Base-by-base conservation (phyloP, 1,140 invertebrate species). In the Meloidogyne floridensis region DNA sequence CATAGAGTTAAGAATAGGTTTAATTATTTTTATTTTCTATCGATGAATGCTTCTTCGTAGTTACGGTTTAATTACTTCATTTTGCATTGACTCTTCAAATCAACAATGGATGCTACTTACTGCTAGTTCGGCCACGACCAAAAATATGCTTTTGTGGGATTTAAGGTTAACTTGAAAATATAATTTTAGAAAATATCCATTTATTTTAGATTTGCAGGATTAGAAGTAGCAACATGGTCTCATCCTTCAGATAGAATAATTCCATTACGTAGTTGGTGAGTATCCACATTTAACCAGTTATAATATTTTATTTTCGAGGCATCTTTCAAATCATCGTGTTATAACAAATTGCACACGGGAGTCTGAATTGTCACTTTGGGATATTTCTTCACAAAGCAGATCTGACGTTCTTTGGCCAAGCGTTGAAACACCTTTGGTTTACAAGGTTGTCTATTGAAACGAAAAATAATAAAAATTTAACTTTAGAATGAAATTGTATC, bases 51-150 rank as follows among this genome's bases (percentile, higher is more conserved):
- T 56, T 9, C 15, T 71, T 72, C 81, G 18, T 42, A 80, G 72
- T 82, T 85, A 85, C 56, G 85, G 85, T 18, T 80, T 80, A 51
- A 78, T 87, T 20, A 86, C 85, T 51, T 85, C 84, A 11, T 81
- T 86, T 65, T 80, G 86, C 32, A 75, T 86, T 18, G 85, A 86
- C 81, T 20, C 86, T 18, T 9, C 80, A 6, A 87, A 83, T 42
- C 83, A 87, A 51, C 84, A 86, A 70, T 86, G 85, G 85, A 86
- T 87, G 85, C 47, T 85, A 10, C 72, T 85, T 42, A 85, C 85
- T 47, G 65, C 80, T 13, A 87, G 84, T 70, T 86, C 85, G 15
- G 86, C 85, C n/a, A 86, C 85, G 13, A 85, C 84, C 9, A 85
- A 87, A 72, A 85, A 85, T 59, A 85, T 85, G 59, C 47, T 85